Evolutionary conservation across 2,113 vertebrate genomes (phyloP), one percentile per base, ranked within the genome.

Genomic region (Porphyrio hochstetteri): DNA sequence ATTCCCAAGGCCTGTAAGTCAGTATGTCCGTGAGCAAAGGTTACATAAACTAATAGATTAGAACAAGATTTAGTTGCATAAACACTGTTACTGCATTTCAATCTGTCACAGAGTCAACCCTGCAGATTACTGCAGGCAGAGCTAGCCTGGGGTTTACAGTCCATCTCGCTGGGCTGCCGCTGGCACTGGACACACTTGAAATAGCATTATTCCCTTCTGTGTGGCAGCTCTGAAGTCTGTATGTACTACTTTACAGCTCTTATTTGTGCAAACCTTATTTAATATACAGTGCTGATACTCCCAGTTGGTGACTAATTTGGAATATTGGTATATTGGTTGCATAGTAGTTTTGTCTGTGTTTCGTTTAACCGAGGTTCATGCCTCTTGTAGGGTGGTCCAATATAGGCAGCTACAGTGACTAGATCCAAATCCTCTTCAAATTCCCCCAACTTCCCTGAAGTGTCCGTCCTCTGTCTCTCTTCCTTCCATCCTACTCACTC

Each of bases 1-100:
- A 60, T 82, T 94, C 44, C 86, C 14, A 83, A 76, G 88, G 89
- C 57, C 77, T 68, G 11, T 76, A 74, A 95, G 83, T 76, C 79
- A 69, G 78, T 90, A 77, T 35, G 77, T 89, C 78, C 70, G 19
- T 36, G 59, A 95, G 53, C 90, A 92, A 92, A 95, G 82, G 92
- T 96, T 97, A 97, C 70, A 85, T 97, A 96, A 96, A 90, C 92
- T 77, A 91, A 94, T 91, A 93, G 95, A 95, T 96, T 95, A 97
- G 94, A 94, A 93, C 77, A 93, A 97, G 96, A 96, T 87, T 94
- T 94, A 86, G 87, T 97, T 96, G 95, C 92, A 93, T 96, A 96
- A 97, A 97, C 68, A 33, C 79, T 81, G 87, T 93, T 95, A 79
- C 46, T 86, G 89, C 92, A 38, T 93, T 93, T 92, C 91, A 95